phyloP scores from a whole-genome alignment of 2,888 invertebrate genomes.

The Agriopis leucophaearia region DNA sequence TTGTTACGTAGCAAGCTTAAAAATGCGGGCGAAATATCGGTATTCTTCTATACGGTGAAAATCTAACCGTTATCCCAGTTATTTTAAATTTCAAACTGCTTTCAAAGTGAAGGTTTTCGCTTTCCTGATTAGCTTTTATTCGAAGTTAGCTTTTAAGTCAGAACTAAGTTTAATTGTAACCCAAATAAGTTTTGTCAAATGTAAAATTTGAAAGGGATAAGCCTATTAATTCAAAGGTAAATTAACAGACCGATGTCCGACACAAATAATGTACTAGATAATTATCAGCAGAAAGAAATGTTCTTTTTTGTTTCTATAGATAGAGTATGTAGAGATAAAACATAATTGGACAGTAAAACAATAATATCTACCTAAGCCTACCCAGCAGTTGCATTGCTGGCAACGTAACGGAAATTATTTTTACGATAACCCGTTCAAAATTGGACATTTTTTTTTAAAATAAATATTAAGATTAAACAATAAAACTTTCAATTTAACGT shows the following conservation, averaged over 20 bases:
- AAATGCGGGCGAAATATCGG: slow-evolving; percentile 11
- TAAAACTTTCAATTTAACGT: too few species aligned
- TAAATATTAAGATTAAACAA: too few species aligned
- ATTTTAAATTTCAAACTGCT: slow-evolving; percentile 18
- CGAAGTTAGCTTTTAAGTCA: slow-evolving; percentile 2
- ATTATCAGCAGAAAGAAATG: not conserved
- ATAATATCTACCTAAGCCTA: too few species aligned
- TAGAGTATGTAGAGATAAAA: too few species aligned
- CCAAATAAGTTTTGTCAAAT: not conserved
- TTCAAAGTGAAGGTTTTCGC: slow-evolving; percentile 15
- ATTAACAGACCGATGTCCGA: too few species aligned
- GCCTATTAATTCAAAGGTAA: too few species aligned
- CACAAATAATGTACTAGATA: too few species aligned
- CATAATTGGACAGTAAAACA: too few species aligned
- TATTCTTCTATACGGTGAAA: slow-evolving; percentile 6
- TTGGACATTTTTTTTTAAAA: too few species aligned
- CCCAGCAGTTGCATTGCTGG: too few species aligned
- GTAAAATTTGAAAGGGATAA: not conserved
- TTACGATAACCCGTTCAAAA: too few species aligned
- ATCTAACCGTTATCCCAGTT: slow-evolving; percentile 11
- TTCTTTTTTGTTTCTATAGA: not conserved
- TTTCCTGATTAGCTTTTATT: slow-evolving; percentile 18
- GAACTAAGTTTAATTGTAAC: slow-evolving; percentile 15
- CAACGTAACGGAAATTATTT: too few species aligned
- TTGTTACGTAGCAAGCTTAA: slow-evolving; percentile 10